These are phyloP conservation scores for Acleris laterana DNA, from an alignment of 2,888 invertebrate genomes.

Conservation along the genomic window DNA sequence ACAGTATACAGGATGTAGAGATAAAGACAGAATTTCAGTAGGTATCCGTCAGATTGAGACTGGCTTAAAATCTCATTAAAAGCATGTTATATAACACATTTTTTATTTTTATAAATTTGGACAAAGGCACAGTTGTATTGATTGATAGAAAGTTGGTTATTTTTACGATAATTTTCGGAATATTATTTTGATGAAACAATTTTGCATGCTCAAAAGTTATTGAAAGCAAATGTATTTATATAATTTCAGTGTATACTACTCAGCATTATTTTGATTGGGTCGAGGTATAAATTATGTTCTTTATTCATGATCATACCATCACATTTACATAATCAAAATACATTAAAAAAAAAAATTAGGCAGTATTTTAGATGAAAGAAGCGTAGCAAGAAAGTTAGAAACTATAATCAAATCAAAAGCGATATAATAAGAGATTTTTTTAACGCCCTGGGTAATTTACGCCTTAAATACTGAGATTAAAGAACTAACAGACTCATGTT, in stretches of 20 bases:
- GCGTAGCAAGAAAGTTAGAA: too few species aligned
- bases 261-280: slow-evolving; percentile 66
- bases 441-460: too few species aligned
- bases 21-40: too few species aligned
- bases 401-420: too few species aligned
- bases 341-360: neutral
- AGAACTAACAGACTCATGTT: too few species aligned
- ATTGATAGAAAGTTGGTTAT: slow-evolving; percentile 36
- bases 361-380: too few species aligned
- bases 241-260: slow-evolving; percentile 49
- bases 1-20: too few species aligned
- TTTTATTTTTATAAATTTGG: slow-evolving; percentile 13
- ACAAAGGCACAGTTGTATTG: slow-evolving; percentile 38
- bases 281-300: slow-evolving; percentile 65
- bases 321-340: neutral
- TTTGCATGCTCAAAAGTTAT: slow-evolving; percentile 31
- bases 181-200: slow-evolving; percentile 7
- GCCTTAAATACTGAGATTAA: too few species aligned
- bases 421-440: too few species aligned
- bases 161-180: slow-evolving; percentile 15
- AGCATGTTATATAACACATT: slow-evolving; percentile 7
- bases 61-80: neutral
- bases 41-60: neutral
- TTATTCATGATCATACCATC: slow-evolving; percentile 50
- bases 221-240: slow-evolving; percentile 42